Conservation (phyloP, 1,140 invertebrate genomes). For the Philotrypesis tridentata region DNA sequence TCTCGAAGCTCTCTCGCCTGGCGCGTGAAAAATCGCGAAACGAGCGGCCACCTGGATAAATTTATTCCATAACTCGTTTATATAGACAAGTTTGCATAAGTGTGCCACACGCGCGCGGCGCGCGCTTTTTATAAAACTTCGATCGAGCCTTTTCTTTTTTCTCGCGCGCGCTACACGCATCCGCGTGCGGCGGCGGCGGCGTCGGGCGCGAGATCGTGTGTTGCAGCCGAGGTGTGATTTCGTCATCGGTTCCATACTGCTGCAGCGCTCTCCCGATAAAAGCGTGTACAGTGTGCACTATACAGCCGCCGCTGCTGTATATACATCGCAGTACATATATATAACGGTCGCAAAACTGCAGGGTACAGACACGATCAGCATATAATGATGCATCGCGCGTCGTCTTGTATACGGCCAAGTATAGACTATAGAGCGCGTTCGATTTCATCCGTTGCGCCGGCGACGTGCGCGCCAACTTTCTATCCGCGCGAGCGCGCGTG, state of each 20-base stretch:
- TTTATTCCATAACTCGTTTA: background rate
- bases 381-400: background rate
- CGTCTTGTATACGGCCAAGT: background rate
- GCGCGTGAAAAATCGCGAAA: background rate
- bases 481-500: background rate
- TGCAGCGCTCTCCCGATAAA: too few species aligned
- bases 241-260: too few species aligned
- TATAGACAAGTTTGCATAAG: background rate
- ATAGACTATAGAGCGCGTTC: background rate
- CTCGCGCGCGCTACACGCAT: too few species aligned
- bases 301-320: background rate
- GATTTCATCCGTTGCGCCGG: conserved; percentile 9
- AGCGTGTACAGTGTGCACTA: too few species aligned
- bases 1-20: too few species aligned
- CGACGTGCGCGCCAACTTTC: conserved; percentile 11
- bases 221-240: background rate
- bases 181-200: background rate
- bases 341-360: too few species aligned
- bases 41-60: background rate
- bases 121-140: background rate
- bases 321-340: background rate
- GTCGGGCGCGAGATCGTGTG: background rate
- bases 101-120: too few species aligned
- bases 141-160: background rate
- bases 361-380: too few species aligned